These are phyloP conservation scores for Heliconius hewitsoni DNA, from an alignment of 1,140 invertebrate genomes.

Conservation along the genomic window DNA sequence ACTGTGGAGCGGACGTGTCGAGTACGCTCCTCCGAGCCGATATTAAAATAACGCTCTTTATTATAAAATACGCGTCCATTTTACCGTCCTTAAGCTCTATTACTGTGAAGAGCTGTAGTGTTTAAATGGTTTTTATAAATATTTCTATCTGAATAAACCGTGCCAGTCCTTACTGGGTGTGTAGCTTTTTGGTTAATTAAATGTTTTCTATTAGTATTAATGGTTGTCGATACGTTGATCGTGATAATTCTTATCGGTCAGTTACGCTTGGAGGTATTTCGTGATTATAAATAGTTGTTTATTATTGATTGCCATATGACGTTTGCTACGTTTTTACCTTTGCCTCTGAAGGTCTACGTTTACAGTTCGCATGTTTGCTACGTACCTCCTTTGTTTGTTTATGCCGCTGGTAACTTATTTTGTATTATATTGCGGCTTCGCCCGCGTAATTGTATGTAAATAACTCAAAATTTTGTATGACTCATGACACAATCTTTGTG, in stretches of 20 bases:
- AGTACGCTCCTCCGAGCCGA: conserved; percentile 46
- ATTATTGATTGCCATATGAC: conserved; percentile 18
- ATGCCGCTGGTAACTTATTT: not conserved
- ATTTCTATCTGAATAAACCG: conserved; percentile 3
- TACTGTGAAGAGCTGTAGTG: conserved; percentile 38
- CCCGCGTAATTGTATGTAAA: no score
- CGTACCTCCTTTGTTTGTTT: conserved; percentile 2
- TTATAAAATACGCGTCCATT: conserved; percentile 55
- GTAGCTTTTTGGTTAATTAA: conserved; percentile 18
- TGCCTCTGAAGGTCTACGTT: conserved; percentile 12
- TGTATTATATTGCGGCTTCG: no score
- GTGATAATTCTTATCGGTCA: conserved; percentile 27
- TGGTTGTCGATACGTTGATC: conserved; percentile 28
- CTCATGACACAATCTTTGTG: no score
- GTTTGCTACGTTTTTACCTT: conserved; percentile 13
- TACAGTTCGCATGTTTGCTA: not conserved
- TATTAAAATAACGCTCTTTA: conserved; percentile 51
- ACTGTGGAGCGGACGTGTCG: conserved; percentile 51
- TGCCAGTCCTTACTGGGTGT: conserved; percentile 8
- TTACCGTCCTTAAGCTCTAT: conserved; percentile 50
- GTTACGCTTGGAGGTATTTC: not conserved
- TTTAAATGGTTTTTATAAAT: conserved; percentile 23
- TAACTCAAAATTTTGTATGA: no score
- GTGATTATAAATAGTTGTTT: conserved; percentile 3
- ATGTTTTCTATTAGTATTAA: conserved; percentile 29